phyloP scores from a whole-genome alignment of 2,797 vertebrate species.

The Mus spretus region DNA sequence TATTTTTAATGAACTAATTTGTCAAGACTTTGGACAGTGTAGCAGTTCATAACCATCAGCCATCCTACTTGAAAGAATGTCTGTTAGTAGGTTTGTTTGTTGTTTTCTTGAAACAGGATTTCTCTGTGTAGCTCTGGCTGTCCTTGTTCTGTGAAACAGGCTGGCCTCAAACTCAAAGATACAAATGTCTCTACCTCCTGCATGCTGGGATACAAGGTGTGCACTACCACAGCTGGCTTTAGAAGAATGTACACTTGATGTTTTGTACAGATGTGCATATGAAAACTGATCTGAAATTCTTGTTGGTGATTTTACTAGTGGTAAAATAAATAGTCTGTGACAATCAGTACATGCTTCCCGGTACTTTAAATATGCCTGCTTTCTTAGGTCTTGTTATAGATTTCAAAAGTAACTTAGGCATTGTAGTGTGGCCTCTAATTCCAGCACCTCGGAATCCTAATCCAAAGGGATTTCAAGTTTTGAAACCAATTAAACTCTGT shows the following conservation, averaged over 20 bases:
- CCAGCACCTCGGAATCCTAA: not conserved
- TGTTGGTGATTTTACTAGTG: slow-evolving; percentile 23
- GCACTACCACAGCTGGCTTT: not conserved
- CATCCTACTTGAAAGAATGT: slow-evolving; percentile 62
- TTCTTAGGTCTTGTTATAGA: slow-evolving; percentile 34
- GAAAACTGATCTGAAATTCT: slow-evolving; percentile 35
- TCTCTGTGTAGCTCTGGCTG: not conserved
- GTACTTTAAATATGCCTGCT: slow-evolving; percentile 32
- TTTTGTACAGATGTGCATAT: not conserved
- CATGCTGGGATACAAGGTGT: not conserved
- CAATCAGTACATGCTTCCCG: slow-evolving; percentile 1
- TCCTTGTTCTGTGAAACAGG: not conserved
- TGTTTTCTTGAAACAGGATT: not conserved
- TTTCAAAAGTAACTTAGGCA: not conserved
- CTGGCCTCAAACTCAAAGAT: not conserved
- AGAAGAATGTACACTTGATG: slow-evolving; percentile 12
- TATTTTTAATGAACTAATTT: slow-evolving; percentile 74
- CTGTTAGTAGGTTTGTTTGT: not conserved
- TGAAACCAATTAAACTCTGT: not conserved
- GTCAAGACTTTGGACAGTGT: slow-evolving; percentile 5
- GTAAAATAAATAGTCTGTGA: slow-evolving; percentile 8
- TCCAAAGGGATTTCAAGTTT: not conserved
- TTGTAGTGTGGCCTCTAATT: not conserved
- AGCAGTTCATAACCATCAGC: slow-evolving; percentile 37
- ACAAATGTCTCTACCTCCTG: not conserved